Conservation (phyloP, 2,113 vertebrate genomes). For the Leuciscus idus region DNA sequence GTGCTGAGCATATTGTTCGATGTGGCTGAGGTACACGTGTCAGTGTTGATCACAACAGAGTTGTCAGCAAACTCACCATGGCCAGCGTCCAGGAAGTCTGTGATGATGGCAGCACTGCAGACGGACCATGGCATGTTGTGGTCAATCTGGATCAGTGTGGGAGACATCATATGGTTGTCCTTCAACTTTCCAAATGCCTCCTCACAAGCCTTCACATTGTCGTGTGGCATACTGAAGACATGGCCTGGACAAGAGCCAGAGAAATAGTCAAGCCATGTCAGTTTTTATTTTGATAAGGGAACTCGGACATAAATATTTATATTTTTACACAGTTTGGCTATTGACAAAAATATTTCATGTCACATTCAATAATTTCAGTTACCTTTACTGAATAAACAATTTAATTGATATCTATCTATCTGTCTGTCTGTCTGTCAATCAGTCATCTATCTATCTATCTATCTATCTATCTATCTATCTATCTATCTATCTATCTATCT, state of each 20-base stretch:
- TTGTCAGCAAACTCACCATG: slow-evolving; percentile 82
- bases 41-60: background rate
- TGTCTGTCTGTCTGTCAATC: too few relatives aligned
- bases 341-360: background rate
- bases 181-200: slow-evolving; percentile 91
- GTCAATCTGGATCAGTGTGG: slow-evolving; percentile 96
- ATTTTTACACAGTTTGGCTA: background rate
- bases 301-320: background rate
- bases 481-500: too few relatives aligned
- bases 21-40: background rate
- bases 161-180: slow-evolving; percentile 99
- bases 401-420: too few relatives aligned
- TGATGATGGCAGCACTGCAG: slow-evolving; percentile 95
- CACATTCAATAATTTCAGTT: too few relatives aligned
- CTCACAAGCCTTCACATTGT: slow-evolving; percentile 95
- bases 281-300: background rate
- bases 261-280: background rate
- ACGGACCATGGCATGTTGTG: slow-evolving; percentile 93
- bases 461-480: too few relatives aligned
- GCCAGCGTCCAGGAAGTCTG: slow-evolving; percentile 92
- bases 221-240: slow-evolving; percentile 97
- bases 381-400: too few relatives aligned
- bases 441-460: too few relatives aligned
- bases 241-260: slow-evolving; percentile 79
- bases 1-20: background rate